These are phyloP conservation scores for Perca schrenkii DNA, from an alignment of 2,113 vertebrate genomes.

Conservation along the genomic window DNA sequence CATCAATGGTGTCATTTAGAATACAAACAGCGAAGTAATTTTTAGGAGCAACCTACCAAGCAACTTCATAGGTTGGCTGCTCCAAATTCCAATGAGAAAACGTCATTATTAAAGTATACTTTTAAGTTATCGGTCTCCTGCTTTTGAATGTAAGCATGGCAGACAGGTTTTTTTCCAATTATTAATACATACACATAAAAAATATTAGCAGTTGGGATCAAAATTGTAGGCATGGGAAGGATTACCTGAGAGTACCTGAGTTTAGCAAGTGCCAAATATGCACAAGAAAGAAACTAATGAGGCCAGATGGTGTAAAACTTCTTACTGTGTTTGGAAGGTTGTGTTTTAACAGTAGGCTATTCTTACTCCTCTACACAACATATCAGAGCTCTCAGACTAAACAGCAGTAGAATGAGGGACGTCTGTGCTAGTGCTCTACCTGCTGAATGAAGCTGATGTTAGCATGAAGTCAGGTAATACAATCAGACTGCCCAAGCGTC, in stretches of 20 bases:
- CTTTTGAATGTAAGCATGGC: background rate
- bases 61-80: background rate
- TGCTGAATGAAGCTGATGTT: constrained; percentile 77
- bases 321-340: background rate
- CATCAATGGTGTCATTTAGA: background rate
- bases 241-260: background rate
- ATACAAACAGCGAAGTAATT: background rate
- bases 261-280: background rate
- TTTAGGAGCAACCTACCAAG: background rate
- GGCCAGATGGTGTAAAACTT: constrained; percentile 11
- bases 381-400: constrained; percentile 48
- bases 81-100: background rate
- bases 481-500: constrained; percentile 75
- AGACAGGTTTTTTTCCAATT: background rate
- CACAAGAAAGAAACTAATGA: constrained; percentile 13
- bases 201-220: background rate
- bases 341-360: constrained; percentile 28
- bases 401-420: constrained; percentile 39
- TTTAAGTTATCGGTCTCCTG: background rate
- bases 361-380: constrained; percentile 22
- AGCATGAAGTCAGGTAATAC: constrained; percentile 76
- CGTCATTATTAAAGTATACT: background rate
- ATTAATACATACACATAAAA: background rate
- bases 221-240: background rate
- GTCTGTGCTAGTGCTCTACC: constrained; percentile 56